phyloP scores from a whole-genome alignment of 2,113 vertebrate genomes.

The Chaetops frenatus region DNA sequence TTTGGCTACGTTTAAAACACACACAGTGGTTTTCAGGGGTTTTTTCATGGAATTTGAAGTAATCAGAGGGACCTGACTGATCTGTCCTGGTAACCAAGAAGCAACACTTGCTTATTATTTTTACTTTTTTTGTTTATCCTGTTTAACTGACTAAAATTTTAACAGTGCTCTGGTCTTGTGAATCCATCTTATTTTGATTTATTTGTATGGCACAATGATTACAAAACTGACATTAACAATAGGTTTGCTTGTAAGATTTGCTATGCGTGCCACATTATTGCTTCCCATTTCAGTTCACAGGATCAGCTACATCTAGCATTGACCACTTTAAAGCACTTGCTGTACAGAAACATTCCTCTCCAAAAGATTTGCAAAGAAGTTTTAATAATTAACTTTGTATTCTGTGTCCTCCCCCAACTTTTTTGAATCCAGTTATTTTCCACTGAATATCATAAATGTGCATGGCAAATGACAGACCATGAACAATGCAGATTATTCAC shows the following conservation, averaged over 20 bases:
- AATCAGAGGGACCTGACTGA: background rate
- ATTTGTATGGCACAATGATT: background rate
- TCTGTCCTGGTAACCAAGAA: background rate
- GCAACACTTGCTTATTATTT: rapidly evolving
- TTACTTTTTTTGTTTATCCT: background rate
- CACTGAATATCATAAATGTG: background rate
- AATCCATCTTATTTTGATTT: background rate
- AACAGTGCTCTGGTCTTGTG: background rate
- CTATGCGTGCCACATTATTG: rapidly evolving
- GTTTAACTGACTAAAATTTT: background rate
- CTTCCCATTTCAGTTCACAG: background rate
- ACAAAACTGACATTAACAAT: background rate
- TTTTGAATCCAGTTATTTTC: background rate
- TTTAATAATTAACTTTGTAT: background rate
- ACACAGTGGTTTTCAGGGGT: background rate
- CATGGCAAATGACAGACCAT: background rate
- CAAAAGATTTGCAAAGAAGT: background rate
- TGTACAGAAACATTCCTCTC: background rate
- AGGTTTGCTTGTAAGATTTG: background rate
- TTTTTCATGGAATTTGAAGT: background rate
- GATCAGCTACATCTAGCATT: background rate
- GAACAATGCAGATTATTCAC: background rate
- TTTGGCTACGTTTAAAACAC: background rate
- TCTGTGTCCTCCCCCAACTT: background rate
- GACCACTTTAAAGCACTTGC: background rate